These are phyloP conservation scores for Ophion ventricosus DNA, from an alignment of 2,888 invertebrate genomes.

Conservation along the genomic window DNA sequence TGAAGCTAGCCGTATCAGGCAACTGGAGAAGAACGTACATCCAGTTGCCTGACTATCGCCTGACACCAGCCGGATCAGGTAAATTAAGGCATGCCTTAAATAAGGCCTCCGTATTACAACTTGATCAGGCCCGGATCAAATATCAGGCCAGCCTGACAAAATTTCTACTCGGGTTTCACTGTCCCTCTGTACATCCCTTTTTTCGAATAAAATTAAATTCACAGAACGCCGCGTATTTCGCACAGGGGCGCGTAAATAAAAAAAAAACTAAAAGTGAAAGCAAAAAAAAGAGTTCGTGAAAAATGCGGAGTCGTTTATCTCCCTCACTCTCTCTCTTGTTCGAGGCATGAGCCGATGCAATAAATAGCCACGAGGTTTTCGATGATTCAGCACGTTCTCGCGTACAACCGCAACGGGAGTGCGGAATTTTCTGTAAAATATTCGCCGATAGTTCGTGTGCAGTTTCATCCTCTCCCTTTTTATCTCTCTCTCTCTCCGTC, in stretches of 20 bases:
- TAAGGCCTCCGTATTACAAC: too few species aligned
- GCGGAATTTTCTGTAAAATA: slow-evolving; percentile 37
- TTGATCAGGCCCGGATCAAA: too few species aligned
- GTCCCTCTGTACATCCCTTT: background rate
- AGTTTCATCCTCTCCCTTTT: background rate
- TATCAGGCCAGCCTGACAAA: too few species aligned
- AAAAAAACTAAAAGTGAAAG: background rate
- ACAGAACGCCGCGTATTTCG: background rate
- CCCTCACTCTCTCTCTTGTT: background rate
- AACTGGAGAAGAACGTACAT: too few species aligned
- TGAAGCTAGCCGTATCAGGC: too few species aligned
- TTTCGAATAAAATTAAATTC: background rate
- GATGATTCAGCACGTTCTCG: slow-evolving; percentile 38
- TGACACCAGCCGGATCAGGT: too few species aligned
- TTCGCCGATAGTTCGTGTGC: slow-evolving; percentile 19
- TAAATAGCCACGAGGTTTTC: slow-evolving; percentile 42
- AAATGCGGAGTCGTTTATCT: slow-evolving; percentile 12
- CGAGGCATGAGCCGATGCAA: slow-evolving; percentile 13
- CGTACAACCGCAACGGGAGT: slow-evolving; percentile 25
- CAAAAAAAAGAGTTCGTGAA: background rate
- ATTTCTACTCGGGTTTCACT: background rate
- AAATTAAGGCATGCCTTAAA: too few species aligned
- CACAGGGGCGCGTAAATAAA: background rate
- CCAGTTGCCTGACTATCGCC: too few species aligned
- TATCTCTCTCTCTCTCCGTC: slow-evolving; percentile 15